Conservation (phyloP, 2,113 vertebrate species). For the Amblyornis subalaris region DNA sequence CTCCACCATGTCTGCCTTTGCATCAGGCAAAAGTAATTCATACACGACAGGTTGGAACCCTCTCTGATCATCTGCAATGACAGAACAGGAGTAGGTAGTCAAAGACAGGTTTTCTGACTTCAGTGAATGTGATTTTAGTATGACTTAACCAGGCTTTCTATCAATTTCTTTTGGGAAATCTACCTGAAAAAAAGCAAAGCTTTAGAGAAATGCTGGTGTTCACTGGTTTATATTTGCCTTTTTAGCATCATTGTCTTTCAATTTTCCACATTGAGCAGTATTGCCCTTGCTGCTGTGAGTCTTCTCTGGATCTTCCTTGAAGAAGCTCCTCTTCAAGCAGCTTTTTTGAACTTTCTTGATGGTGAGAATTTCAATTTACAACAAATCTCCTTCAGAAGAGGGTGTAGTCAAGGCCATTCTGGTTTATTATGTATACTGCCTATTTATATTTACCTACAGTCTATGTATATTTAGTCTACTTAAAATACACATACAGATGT, state of each 20-base stretch:
- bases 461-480: neutral
- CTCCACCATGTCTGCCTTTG: neutral
- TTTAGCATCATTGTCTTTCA: neutral
- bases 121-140: neutral
- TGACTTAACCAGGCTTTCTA: neutral
- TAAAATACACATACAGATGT: neutral
- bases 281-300: neutral
- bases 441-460: constrained; percentile 9
- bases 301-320: neutral
- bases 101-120: neutral
- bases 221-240: neutral
- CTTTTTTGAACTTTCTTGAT: neutral
- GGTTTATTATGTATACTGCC: neutral
- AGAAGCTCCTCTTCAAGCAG: neutral
- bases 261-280: neutral
- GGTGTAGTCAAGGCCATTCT: neutral
- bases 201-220: neutral
- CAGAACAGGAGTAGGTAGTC: neutral
- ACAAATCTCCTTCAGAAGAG: neutral
- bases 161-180: neutral
- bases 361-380: neutral
- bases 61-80: neutral
- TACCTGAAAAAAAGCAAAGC: neutral
- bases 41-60: accelerated
- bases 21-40: neutral